These are phyloP conservation scores for Ochotona curzoniae DNA, from an alignment of 2,113 vertebrate species.

Conservation along the genomic window DNA sequence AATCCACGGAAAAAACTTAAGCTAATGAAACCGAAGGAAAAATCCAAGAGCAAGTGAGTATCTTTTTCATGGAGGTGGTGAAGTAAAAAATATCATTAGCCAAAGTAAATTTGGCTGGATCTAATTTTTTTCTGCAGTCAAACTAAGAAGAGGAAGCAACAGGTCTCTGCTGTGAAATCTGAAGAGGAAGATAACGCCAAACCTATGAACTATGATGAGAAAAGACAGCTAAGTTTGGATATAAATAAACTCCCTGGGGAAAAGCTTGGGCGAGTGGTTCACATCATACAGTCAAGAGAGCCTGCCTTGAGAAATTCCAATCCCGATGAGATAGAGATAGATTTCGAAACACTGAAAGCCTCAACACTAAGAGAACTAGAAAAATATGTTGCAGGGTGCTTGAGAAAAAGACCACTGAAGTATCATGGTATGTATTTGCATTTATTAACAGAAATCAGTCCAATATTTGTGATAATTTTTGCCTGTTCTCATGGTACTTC, in stretches of 20 bases:
- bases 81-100: conserved; percentile 48
- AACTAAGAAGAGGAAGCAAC: conserved; percentile 82
- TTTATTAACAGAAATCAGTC: not conserved
- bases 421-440: conserved; percentile 84
- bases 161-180: conserved; percentile 68
- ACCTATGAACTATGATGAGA: conserved; percentile 93
- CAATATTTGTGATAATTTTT: not conserved
- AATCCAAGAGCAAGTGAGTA: conserved; percentile 86
- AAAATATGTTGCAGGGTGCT: conserved; percentile 89
- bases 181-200: conserved; percentile 83
- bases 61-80: conserved; percentile 56
- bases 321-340: conserved; percentile 92
- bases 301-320: conserved; percentile 85
- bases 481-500: conserved; percentile 40
- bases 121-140: conserved; percentile 81
- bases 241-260: conserved; percentile 93
- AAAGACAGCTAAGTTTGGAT: conserved; percentile 91
- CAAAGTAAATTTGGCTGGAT: conserved; percentile 57
- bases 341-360: conserved; percentile 93
- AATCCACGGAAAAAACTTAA: conserved; percentile 83
- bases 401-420: conserved; percentile 87
- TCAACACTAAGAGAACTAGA: conserved; percentile 92
- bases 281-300: conserved; percentile 92
- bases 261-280: conserved; percentile 90
- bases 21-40: conserved; percentile 84